Percentiles rank a stretch among this genome's conserved stretches.
These are phyloP conservation scores for Hemibagrus guttatus DNA, from an alignment of 2,797 vertebrate species.

Conservation along the genomic window DNA sequence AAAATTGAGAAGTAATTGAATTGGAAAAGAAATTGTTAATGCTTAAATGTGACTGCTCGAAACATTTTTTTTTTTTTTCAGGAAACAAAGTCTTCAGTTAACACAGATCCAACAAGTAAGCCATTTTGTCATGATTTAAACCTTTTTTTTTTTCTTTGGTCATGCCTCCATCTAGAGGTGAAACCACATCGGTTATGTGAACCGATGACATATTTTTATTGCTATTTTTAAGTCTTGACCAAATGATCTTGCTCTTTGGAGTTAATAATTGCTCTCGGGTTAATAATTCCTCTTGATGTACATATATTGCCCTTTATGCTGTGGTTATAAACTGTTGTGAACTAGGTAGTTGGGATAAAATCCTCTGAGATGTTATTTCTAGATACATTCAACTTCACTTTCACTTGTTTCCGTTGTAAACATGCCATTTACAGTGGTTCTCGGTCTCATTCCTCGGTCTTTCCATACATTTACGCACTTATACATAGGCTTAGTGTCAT, in stretches of 20 bases:
- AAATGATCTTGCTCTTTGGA: neutral
- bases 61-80: slow-evolving; percentile 42
- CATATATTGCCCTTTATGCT: neutral
- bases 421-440: neutral
- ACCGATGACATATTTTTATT: neutral
- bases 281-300: neutral
- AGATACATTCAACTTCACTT: no score
- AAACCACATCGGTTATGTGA: slow-evolving; percentile 9
- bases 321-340: neutral
- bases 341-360: neutral
- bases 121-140: neutral
- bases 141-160: neutral
- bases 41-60: neutral
- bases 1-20: neutral
- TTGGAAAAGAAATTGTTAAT: neutral
- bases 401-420: neutral
- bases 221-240: neutral
- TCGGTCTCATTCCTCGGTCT: neutral
- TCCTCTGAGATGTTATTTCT: no score
- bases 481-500: neutral
- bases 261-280: neutral
- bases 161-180: slow-evolving; percentile 27
- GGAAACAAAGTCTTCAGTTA: slow-evolving; percentile 38
- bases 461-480: neutral
- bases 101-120: slow-evolving; percentile 58